Percentiles rank a stretch among this genome's conserved stretches.
These are phyloP conservation scores for Ataeniobius toweri DNA, from an alignment of 2,797 vertebrate genomes.

Conservation along the genomic window DNA sequence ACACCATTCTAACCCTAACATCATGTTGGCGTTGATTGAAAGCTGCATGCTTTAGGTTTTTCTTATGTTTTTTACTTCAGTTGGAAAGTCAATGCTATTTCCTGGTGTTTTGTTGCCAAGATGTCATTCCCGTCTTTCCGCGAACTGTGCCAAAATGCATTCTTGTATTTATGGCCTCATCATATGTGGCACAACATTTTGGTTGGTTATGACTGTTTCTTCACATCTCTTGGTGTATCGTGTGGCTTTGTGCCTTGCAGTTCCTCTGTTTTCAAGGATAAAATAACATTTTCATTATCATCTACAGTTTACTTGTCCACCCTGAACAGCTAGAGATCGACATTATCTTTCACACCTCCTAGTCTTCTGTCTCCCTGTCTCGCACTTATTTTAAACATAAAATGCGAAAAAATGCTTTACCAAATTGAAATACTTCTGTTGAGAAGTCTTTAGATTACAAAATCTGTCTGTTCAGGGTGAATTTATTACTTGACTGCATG, in stretches of 20 bases:
- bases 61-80: conserved; percentile 29
- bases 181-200: conserved; percentile 92
- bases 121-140: conserved; percentile 73
- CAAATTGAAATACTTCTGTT: conserved; percentile 78
- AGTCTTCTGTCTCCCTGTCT: neutral
- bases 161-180: conserved; percentile 87
- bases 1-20: conserved; percentile 88
- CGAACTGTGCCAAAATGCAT: conserved; percentile 77
- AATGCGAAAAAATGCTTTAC: neutral
- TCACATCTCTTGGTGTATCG: conserved; percentile 40
- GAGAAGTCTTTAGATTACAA: conserved; percentile 55
- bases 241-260: conserved; percentile 58
- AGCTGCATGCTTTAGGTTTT: conserved; percentile 84
- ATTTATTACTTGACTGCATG: conserved; percentile 81
- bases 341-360: neutral
- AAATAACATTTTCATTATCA: conserved; percentile 86
- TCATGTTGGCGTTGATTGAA: conserved; percentile 80
- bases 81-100: conserved; percentile 55
- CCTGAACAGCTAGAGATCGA: conserved; percentile 20
- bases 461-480: conserved; percentile 23
- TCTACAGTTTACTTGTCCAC: conserved; percentile 52
- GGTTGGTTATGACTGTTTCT: conserved; percentile 82
- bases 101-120: conserved; percentile 58
- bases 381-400: neutral
- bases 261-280: conserved; percentile 83